A percentile compares a stretch with the other conserved stretches of the same genome.
Conservation (phyloP, 2,113 vertebrate species). For the Dendrocopos noguchii region DNA sequence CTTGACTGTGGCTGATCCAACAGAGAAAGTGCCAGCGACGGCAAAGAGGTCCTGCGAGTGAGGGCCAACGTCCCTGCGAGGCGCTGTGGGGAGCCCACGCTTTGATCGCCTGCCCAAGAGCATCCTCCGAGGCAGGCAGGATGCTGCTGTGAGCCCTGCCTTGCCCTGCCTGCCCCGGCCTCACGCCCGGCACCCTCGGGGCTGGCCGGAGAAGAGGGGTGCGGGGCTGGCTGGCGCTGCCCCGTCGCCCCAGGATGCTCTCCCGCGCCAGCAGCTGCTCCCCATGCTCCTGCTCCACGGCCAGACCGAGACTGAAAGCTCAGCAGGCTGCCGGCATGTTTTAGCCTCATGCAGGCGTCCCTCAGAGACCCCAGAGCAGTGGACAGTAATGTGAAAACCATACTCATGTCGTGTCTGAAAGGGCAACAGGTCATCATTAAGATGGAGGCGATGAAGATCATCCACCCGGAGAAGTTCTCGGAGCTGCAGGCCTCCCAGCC, state of each 20-base stretch:
- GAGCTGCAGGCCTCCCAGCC: slow-evolving; percentile 75
- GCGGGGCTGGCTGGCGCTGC: background rate
- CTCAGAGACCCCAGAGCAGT: slow-evolving; percentile 69
- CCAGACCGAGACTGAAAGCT: slow-evolving; percentile 60
- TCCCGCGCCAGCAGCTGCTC: background rate
- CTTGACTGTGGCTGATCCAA: fast-evolving
- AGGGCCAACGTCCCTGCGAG: background rate
- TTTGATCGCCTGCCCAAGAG: background rate
- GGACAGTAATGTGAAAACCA: slow-evolving; percentile 77
- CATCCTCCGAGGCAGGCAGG: background rate
- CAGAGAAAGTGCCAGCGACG: background rate
- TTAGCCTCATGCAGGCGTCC: slow-evolving; percentile 80
- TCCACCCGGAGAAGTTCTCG: slow-evolving; percentile 96
- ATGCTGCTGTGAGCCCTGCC: background rate
- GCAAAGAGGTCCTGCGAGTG: background rate
- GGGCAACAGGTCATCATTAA: slow-evolving; percentile 96
- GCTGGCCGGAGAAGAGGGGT: slow-evolving; percentile 32
- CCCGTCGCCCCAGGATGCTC: slow-evolving; percentile 35
- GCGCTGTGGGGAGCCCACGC: background rate
- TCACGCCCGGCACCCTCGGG: background rate
- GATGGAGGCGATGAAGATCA: slow-evolving; percentile 98
- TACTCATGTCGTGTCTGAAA: slow-evolving; percentile 97
- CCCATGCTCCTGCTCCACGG: background rate
- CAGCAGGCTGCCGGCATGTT: slow-evolving; percentile 25
- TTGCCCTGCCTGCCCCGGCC: background rate